Conservation (phyloP, 2,113 vertebrate genomes). For the Mellivora capensis region DNA sequence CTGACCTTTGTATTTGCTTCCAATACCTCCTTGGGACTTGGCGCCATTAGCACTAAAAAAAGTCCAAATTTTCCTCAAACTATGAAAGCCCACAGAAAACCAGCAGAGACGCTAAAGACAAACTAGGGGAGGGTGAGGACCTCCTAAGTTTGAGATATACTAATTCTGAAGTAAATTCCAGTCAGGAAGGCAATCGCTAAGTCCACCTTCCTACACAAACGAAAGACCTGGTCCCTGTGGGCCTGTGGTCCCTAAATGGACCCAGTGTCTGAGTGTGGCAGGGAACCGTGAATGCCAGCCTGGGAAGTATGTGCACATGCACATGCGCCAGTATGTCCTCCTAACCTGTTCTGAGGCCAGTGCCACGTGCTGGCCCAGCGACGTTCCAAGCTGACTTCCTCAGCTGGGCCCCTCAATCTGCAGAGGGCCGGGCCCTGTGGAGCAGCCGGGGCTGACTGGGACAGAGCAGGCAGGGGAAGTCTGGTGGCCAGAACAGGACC, state of each 20-base stretch:
- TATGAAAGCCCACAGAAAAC: neutral
- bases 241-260: neutral
- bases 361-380: neutral
- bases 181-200: neutral
- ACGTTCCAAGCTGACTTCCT: neutral
- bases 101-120: neutral
- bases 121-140: neutral
- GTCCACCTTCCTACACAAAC: neutral
- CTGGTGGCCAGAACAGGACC: neutral
- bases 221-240: neutral
- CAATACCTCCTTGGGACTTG: neutral
- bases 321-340: neutral
- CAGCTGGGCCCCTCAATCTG: neutral
- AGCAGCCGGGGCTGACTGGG: neutral
- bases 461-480: neutral
- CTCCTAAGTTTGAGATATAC: neutral
- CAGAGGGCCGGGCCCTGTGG: neutral
- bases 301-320: neutral
- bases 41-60: neutral
- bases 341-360: neutral
- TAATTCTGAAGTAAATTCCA: neutral
- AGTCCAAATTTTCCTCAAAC: neutral
- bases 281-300: accelerated
- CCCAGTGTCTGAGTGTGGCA: accelerated
- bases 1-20: neutral